Evolutionary conservation across 2,797 vertebrate genomes (phyloP), one percentile per base, ranked within the genome.

Genomic region (Decapterus maruadsi): DNA sequence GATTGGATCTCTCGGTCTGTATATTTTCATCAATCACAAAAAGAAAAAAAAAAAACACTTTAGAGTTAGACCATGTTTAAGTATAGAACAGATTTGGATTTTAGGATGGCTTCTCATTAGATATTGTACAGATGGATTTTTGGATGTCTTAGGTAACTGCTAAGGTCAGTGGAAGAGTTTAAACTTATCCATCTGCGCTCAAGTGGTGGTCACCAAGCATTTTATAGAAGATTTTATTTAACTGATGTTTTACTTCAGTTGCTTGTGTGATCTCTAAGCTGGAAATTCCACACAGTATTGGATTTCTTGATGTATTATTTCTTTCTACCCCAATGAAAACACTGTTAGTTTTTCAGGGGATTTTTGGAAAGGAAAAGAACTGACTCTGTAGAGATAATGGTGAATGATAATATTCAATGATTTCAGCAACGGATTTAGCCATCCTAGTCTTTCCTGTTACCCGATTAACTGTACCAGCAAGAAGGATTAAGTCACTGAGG

Each of bases 141-240:
- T 29, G 51, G 36, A 68, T 45, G 20, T 40, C 14, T 29, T 65
- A 48, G 65, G 4, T 62, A 26, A 68, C 26, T 48, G 51, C 19
- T 43, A n/a, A 58, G 40, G 45, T 75, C 57, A 62, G 20, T 51
- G 48, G 59, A 62, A 36, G 54, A 63, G 16, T 19, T 60, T 7
- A 50, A 36, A 50, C 20, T 16, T 68, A 53, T 75, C 34, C 68
- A 78, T 81, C 68, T 60, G 31, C 75, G 36, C 61, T 43, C 20
- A 40, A 64, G n/a, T 75, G 43, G 48, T 22, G 55, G 46, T 62
- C 58, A 14, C 50, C 53, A 70, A 84, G 81, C 67, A 58, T 75
- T 81, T 90, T 56, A 77, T 64, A 80, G 80, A 62, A 71, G 31
- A 79, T 87, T 90, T 83, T 80, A 81, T 90, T 92, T 82, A 75